Evolutionary conservation across 2,888 invertebrate genomes (phyloP), one percentile per base, ranked within the genome.

Genomic region (Lottia gigantea): DNA sequence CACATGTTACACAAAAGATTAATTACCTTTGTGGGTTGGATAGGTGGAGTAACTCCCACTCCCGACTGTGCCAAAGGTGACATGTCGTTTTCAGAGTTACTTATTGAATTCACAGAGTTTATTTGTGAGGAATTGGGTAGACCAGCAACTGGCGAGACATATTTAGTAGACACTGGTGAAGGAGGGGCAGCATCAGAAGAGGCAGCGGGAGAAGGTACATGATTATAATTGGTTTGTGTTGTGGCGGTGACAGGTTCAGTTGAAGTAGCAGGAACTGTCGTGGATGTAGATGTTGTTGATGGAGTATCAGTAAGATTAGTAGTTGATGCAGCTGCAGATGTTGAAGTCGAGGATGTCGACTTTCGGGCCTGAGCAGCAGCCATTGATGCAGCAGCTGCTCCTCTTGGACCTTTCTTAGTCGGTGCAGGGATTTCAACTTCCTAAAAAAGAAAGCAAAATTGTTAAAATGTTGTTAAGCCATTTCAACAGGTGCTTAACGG

Each of bases 341-440:
- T 76, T 49, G 76, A 71, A 63, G 72, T 76, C 19, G 75, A 74
- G 6, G 77, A 76, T 7, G 78, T 74, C 40, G 77, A 71, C 19
- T 74, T 76, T 19, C 71, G 64, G 46, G 74, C 46, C 26, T 77
- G 74, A 26, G 62, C 64, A 15, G 64, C 46, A 45, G 70, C 66
- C 19, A 68, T 64, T 16, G 70, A 47, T 61, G 68, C 66, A 62
- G 71, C 71, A 7, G 73, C 68, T 16, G 72, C 71, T 40, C 69
- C 71, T 46, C 70, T 61, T 61, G 74, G 73, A 49, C 70, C 72
- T 67, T 78, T 80, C 72, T 81, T 82, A 45, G 69, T 71, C 67
- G 82, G 77, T 78, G 85, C 87, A 82, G 89, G 90, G 14, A 87
- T 78, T 72, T 89, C 89, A n/a, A 81, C 71, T 78, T 89, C 88